Evolutionary conservation across 2,113 vertebrate species (phyloP).

Genomic region (Sceloporus tristichus): DNA sequence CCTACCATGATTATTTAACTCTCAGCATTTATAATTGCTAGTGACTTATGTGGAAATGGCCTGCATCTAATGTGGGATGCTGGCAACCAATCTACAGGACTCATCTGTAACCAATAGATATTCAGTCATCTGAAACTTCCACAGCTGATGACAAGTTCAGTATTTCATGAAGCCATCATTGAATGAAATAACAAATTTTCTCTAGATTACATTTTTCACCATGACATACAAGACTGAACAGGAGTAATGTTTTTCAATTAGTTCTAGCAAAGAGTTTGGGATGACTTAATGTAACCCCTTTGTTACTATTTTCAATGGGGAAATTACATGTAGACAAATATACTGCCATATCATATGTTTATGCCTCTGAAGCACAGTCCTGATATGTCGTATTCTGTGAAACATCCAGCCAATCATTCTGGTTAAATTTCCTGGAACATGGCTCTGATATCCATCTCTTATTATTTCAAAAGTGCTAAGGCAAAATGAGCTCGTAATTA

Average conservation of each 20-base stretch:
- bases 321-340: conserved; percentile 27
- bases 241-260: background rate
- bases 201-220: background rate
- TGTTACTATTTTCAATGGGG: background rate
- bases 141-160: conserved; percentile 29
- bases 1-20: no score
- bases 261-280: background rate
- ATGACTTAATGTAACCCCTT: background rate
- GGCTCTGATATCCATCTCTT: background rate
- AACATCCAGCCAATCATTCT: conserved; percentile 28
- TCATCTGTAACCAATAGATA: conserved; percentile 45
- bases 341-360: background rate
- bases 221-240: background rate
- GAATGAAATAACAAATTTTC: background rate
- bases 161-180: conserved; percentile 34
- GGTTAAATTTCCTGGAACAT: conserved; percentile 26
- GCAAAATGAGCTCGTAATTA: conserved; percentile 22
- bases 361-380: conserved; percentile 17
- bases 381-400: background rate
- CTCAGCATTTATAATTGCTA: no score
- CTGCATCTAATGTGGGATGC: no score
- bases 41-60: no score
- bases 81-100: conserved; percentile 24
- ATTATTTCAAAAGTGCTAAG: background rate
- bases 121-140: conserved; percentile 43